phyloP scores from a whole-genome alignment of 2,797 vertebrate species.

The Chaetodon trifasciatus region DNA sequence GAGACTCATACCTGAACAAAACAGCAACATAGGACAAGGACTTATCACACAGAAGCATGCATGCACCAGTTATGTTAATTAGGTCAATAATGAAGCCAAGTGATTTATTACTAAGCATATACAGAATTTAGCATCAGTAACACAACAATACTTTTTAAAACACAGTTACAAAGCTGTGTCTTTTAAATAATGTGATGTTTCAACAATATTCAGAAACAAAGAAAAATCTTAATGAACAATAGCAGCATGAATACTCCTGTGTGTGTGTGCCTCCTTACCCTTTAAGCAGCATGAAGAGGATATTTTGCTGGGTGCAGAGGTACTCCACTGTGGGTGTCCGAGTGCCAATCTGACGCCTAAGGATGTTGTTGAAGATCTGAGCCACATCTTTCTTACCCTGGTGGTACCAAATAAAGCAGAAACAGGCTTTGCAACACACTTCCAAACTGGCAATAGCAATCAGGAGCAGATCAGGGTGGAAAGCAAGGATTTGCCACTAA shows the following conservation, averaged over 20 bases:
- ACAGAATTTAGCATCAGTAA: too few relatives aligned
- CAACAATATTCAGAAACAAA: background rate
- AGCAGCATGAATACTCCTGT: background rate
- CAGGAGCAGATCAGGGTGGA: background rate
- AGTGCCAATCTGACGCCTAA: conserved; percentile 97
- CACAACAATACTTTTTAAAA: too few relatives aligned
- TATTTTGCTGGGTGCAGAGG: conserved; percentile 98
- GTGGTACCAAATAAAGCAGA: conserved; percentile 39
- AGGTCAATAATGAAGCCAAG: too few relatives aligned
- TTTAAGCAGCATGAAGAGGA: conserved; percentile 98
- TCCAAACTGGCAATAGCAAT: background rate
- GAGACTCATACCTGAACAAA: conserved; percentile 92
- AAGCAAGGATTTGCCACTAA: background rate
- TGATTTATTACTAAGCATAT: too few relatives aligned
- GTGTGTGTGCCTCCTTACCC: conserved; percentile 85
- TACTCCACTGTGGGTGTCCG: conserved; percentile 98
- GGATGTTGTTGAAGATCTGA: conserved; percentile 99
- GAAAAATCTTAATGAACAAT: background rate
- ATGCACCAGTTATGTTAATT: background rate
- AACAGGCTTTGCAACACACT: background rate
- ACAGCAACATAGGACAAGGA: conserved; percentile 13
- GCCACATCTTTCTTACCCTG: conserved; percentile 99
- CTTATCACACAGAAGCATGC: background rate
- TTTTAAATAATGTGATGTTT: background rate
- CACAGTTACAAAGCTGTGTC: background rate